Evolutionary conservation across 1,140 invertebrate species (phyloP).

Genomic region (Bombus balteatus): DNA sequence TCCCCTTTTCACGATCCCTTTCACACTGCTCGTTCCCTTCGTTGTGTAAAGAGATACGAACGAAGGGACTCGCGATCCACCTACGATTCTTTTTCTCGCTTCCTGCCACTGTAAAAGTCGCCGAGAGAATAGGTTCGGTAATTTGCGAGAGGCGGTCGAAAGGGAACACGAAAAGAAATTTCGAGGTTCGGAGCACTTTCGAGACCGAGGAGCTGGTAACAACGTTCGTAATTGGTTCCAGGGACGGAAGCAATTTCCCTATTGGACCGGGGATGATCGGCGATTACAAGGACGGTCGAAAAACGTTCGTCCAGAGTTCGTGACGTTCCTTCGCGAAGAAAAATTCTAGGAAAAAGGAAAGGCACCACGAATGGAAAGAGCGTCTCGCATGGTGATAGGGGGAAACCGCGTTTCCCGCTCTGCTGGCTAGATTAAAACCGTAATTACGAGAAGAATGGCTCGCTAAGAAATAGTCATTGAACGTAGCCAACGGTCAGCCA

Average conservation of each 20-base stretch:
- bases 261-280: constrained; percentile 53
- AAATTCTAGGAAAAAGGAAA: neutral
- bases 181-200: constrained; percentile 25
- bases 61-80: constrained; percentile 17
- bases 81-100: constrained; percentile 23
- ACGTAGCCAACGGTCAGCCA: constrained; percentile 41
- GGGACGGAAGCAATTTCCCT: constrained; percentile 59
- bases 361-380: neutral
- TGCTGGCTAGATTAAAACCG: constrained; percentile 73
- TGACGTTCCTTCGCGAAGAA: constrained; percentile 5
- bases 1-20: constrained; percentile 17
- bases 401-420: constrained; percentile 65
- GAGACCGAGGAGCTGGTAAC: constrained; percentile 12
- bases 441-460: constrained; percentile 75
- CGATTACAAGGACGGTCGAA: constrained; percentile 37
- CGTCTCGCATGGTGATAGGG: constrained; percentile 32
- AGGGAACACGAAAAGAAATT: constrained; percentile 8
- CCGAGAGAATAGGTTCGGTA: constrained; percentile 14
- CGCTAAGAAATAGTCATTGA: constrained; percentile 66
- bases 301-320: constrained; percentile 6
- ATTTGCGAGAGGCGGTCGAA: neutral
- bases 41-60: neutral
- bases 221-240: constrained; percentile 36
- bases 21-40: neutral
- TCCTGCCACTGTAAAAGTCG: constrained; percentile 6